Base-by-base conservation (phyloP, 23 tunicate genomes). In the Halocynthia roretzi region DNA sequence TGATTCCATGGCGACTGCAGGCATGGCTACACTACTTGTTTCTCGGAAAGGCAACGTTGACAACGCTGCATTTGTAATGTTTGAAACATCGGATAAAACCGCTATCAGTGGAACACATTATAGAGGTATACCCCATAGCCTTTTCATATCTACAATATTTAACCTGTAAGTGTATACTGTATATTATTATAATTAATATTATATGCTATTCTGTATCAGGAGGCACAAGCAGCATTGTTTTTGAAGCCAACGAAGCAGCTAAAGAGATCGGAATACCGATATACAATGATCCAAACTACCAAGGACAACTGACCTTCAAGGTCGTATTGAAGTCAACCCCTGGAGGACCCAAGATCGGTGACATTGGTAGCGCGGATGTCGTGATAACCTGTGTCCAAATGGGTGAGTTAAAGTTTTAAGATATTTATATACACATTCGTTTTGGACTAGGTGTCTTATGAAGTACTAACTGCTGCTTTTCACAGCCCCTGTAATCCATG, bases 91-190 rank as follows among this genome's bases (percentile, higher is more conserved):
- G 52, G 98, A 92, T 79, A 76, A 68, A 73, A 66, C 92, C 68
- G 98, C 98, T n/a, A 73, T 82, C 85, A 92, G 98, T 75, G 98
- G 98, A 53, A 78, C 70, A 7, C 98, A 92, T 66, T 92, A 86
- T 82, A 78, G 92, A 86, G 98, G 98, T 92, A 69, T 17, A 19
- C 11, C 17, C 44, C 4, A 31, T 31, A 31, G 44, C 44, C 44
- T 31, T 31, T 31, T 31, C 44, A 31, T 31, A 31, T 1, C 44
- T 31, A 31, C 4, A 31, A 31, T 31, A 31, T 31, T 31, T 31
- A 31, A 1, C 44, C 44, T 31, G 2, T 31, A 31, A 31, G 44
- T 31, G 44, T 31, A 31, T 31, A 4, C 44, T 31, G 44, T 31
- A 31, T 31, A 31, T 31, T 31, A 31, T 31, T 31, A 31, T 31